Evolutionary conservation across 2,113 vertebrate genomes (phyloP).

Genomic region (Sitta europaea): DNA sequence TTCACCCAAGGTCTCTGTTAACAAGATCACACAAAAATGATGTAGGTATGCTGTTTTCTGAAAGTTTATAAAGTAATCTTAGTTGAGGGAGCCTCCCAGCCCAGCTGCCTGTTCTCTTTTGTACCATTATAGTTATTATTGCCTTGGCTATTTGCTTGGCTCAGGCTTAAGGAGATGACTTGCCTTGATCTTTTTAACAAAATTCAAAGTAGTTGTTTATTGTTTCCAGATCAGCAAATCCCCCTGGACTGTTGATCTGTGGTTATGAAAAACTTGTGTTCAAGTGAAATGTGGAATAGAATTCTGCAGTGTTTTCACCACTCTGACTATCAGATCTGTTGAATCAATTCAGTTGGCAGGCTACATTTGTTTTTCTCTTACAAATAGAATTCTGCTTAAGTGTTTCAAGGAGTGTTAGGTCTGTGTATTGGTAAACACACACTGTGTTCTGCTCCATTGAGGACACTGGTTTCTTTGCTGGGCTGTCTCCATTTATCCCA

Average conservation of each 20-base stretch:
- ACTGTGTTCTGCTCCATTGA: not conserved
- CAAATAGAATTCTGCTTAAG: not conserved
- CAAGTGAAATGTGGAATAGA: not conserved
- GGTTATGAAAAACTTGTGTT: not conserved
- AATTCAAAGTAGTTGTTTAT: not conserved
- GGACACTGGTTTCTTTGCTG: not conserved
- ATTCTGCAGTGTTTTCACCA: not conserved
- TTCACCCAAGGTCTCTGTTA: not conserved
- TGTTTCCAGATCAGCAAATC: not conserved
- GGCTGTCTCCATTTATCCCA: not conserved
- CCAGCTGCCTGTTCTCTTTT: not conserved
- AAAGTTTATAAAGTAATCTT: not conserved
- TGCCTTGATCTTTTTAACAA: not conserved
- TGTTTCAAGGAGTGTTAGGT: not conserved
- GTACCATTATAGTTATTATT: accelerated
- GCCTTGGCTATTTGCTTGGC: not conserved
- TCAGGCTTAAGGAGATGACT: not conserved
- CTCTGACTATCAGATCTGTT: not conserved
- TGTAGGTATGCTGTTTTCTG: not conserved
- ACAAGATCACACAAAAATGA: not conserved
- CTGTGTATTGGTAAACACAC: not conserved
- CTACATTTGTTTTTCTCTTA: not conserved
- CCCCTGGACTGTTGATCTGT: not conserved
- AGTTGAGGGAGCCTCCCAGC: not conserved
- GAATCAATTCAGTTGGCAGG: not conserved